These are phyloP conservation scores for Diuraphis noxia DNA, from an alignment of 1,140 invertebrate species.

Conservation along the genomic window DNA sequence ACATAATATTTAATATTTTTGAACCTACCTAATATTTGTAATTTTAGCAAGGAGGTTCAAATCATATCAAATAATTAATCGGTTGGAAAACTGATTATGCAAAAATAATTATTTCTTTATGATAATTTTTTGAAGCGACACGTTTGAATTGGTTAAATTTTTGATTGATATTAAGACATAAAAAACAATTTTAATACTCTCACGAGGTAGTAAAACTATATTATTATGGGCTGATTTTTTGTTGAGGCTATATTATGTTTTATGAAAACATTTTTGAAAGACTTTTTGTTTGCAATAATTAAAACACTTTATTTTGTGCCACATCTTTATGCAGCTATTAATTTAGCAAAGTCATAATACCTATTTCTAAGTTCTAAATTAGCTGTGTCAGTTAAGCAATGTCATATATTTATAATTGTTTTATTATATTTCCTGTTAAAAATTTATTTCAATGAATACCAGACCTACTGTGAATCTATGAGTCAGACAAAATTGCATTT, in stretches of 20 bases:
- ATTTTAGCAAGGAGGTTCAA: neutral
- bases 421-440: neutral
- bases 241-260: too few species aligned
- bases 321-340: neutral
- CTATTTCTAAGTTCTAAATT: neutral
- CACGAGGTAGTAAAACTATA: neutral
- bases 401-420: constrained; percentile 10
- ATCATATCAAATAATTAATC: neutral
- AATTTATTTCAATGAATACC: neutral
- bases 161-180: neutral
- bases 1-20: neutral
- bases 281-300: neutral
- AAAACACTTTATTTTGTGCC: neutral
- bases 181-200: neutral
- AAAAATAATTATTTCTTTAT: neutral
- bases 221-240: neutral
- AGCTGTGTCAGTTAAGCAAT: neutral
- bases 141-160: neutral
- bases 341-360: neutral
- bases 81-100: neutral
- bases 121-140: neutral
- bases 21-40: neutral
- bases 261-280: neutral
- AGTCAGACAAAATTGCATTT: neutral
- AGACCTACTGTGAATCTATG: neutral